Base-by-base conservation (phyloP, 2,888 invertebrate species). In the Crematogaster levior region DNA sequence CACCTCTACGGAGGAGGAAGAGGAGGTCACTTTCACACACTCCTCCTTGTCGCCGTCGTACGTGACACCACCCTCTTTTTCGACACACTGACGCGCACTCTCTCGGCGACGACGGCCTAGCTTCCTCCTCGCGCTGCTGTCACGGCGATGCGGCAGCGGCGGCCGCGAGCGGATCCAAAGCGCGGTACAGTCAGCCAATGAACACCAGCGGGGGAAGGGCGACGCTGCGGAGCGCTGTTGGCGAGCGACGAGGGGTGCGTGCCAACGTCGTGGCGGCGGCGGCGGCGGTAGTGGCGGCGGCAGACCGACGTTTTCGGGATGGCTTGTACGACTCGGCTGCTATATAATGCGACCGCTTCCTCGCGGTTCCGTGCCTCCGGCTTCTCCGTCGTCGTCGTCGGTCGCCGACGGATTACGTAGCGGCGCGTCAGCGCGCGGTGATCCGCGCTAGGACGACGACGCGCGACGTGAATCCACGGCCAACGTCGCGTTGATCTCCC, bases 281-380 rank as follows among this genome's bases (percentile, higher is more conserved):
- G 66, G 51, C 15, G 46, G 30, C 1, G 66, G 66, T n/a, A 3
- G 46, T 3, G 24, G 65, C 5, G 18, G 56, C 27, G 56, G 61
- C 2, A 73, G 84, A 85, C 83, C 90, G 86, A 93, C 90, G 93
- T 93, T 93, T 93, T 93, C 84, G 81, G 91, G 91, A 93, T 81
- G 93, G 93, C 68, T 90, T 89, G 91, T 92, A 91, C 73, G 56
- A 58, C 3, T 51, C 37, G 72, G 1, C 4, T 21, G 21, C 63
- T 63, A 48, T 74, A 9, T 24, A 74, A 61, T 51, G 15, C 37
- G 53, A 3, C 24, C 60, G 61, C 73, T 74, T 46, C 60, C 61
- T 48, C 46, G 24, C 81, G 21, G 0, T 58, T 6, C n/a, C 51
- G 48, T 15, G 37, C 27, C 63, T 85, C 89, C 75, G 73, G 65